Evolutionary conservation across 92 coral and sea anemone species (phyloP), one percentile per base, ranked within the genome.

Genomic region (Bergia sp.): DNA sequence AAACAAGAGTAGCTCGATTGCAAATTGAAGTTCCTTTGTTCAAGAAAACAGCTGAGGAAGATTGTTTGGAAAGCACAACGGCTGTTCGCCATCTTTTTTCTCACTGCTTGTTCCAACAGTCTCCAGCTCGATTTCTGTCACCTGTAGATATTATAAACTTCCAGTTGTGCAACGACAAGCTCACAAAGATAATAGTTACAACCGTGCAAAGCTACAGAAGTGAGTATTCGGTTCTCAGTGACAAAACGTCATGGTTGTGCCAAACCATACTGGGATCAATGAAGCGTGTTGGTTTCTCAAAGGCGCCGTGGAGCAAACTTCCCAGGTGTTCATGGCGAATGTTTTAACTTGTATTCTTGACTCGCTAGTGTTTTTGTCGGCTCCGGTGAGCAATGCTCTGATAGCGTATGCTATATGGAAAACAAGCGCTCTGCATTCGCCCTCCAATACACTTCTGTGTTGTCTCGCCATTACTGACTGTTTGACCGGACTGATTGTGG

Each of bases 381-480:
- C 87, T 36, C 87, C 87, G 1, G 23, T 84, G 23, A 71, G n/a
- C 50, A 84, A 84, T 16, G 79, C 87, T 37, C 47, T 84, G 40
- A 84, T 84, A n/a, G 66, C 71, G 12, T 84, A 84, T 37, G 79
- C 87, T 3, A 84, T 84, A 84, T 84, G 87, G 87, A 84, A 74
- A 13, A 84, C 87, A 6, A 72, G 15, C 44, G 29, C 79, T 16
- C 50, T 84, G 4, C 79, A 84, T 50, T 84, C 87, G 12, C 87
- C 87, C 21, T 71, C 87, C 1, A 84, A 84, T 69, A 84, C 87
- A 37, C 87, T 84, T 45, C 87, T 84, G 21, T 69, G 87, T 38
- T 84, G 87, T 16, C 61, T 84, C 12, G 87, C 87, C 36, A 69
- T 49, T 16, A 72, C 87, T 15, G 87, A 84, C 43, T 84, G 87